Evolutionary conservation across 2,888 invertebrate genomes (phyloP), one percentile per base, ranked within the genome.

Genomic region (Formica aserva): DNA sequence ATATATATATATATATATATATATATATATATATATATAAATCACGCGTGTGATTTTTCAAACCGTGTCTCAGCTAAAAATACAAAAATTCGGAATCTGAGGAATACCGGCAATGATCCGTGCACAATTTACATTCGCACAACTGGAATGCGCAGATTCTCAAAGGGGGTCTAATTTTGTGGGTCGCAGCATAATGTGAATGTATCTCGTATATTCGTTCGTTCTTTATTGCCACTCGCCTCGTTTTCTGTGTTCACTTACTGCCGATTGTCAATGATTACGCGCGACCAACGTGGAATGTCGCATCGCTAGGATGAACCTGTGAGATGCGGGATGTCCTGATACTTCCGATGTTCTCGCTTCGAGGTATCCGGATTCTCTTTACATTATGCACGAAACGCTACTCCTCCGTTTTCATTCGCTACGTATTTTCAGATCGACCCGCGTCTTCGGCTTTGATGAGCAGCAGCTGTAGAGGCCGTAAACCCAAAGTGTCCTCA

Each of bases 261-360:
- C 91, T 91, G 89, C 69, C 85, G 69, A 82, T 86, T 88, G 89
- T 92, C 89, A 92, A 87, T 88, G 90, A 91, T 87, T 89, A 89
- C 85, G 84, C 83, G 85, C 87, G 82, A 88, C 85, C 85, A 81
- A 60, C 82, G 85, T 86, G 87, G 85, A 88, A 87, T 89, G 88
- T 84, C 83, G 91, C 92, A 92, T 92, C 84, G 85, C 87, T 88
- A 82, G 77, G 67, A 45, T n/a, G 71, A 72, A 78, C 62, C 81
- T 80, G 81, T 62, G 74, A 66, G 63, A 74, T 80, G 87, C 81
- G 83, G 81, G 71, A 83, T 80, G 66, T 38, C 38, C 57, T n/a
- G 60, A 35, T 48, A 72, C 66, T 76, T 62, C 77, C 80, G 82
- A 29, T 52, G 60, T 62, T 80, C 32, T 32, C 32, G 32, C 32